Evolutionary conservation across 2,797 vertebrate genomes (phyloP), one percentile per base, ranked within the genome.

Genomic region (Acomys russatus): DNA sequence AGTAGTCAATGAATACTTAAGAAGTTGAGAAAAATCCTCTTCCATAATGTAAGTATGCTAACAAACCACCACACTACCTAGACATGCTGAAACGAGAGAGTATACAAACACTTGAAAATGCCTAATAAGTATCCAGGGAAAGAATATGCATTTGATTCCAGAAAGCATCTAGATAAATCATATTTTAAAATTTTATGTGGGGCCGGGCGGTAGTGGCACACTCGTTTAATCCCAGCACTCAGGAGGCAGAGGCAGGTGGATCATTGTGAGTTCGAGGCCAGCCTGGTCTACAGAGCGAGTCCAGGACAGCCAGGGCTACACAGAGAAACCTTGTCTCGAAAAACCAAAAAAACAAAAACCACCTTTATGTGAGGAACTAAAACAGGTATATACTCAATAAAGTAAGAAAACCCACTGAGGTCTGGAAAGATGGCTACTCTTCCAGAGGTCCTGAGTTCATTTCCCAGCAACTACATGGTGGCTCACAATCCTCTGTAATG

Each of bases 81-180:
- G 66, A 88, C 83, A 88, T 61, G 30, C n/a, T 94, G 90, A 85
- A 92, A 82, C 73, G 38, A n/a, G 56, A 76, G 30, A 94, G 10
- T 30, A 74, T 9, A 54, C 44, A 74, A 92, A 85, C 11, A 84
- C 30, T 49, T 90, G 78, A 94, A 95, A 95, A 80, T 68, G 94
- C 51, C n/a, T 90, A 73, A 74, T n/a, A 95, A 87, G 85, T 54
- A 90, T 90, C 54, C 92, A 35, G 73, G 61, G 90, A 93, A 84
- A 78, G 70, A 92, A 33, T 74, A 94, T 85, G 88, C 51, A 85
- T 88, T 49, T 95, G 84, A 96, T 17, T 92, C 14, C 17, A 89
- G 14, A 74, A n/a, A 86, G n/a, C 23, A 92, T 1, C 14, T 54
- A 85, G 44, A 88, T 71, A 96, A 94, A 93, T 74, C 51, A 64